phyloP scores from a whole-genome alignment of 2,113 vertebrate species.

The Scortum barcoo region DNA sequence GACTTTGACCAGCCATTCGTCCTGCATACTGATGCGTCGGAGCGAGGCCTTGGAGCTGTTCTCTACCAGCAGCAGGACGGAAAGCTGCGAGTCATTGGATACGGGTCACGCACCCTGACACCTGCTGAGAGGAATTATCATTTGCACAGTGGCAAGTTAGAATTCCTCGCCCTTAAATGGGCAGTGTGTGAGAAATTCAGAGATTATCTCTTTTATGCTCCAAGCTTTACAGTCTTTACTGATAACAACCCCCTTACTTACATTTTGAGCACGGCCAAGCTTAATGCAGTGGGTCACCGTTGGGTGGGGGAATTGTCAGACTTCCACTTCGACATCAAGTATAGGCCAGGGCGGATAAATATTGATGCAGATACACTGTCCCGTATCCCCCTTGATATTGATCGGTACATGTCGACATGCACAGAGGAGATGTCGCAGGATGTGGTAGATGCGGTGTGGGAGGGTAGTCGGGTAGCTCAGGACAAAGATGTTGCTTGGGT shows the following conservation, averaged over 20 bases:
- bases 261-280: not conserved
- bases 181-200: conserved; percentile 2
- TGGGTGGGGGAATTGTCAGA: not conserved
- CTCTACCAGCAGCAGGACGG: not conserved
- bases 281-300: no score
- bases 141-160: not conserved
- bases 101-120: not conserved
- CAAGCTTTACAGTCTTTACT: not conserved
- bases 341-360: not conserved
- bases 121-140: not conserved
- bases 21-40: no score
- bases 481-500: not conserved
- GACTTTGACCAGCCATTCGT: no score
- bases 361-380: conserved; percentile 1
- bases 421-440: not conserved
- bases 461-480: not conserved
- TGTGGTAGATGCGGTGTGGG: conserved; percentile 1
- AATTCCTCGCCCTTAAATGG: not conserved
- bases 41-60: not conserved
- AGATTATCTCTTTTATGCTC: not conserved
- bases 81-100: not conserved
- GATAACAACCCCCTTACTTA: no score
- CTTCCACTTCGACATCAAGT: not conserved
- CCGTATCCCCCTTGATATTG: not conserved
- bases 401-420: accelerated